Percentiles rank a stretch among this genome's conserved stretches.
Conservation (phyloP, 2,888 invertebrate genomes). For the Cataglyphis cursor region DNA sequence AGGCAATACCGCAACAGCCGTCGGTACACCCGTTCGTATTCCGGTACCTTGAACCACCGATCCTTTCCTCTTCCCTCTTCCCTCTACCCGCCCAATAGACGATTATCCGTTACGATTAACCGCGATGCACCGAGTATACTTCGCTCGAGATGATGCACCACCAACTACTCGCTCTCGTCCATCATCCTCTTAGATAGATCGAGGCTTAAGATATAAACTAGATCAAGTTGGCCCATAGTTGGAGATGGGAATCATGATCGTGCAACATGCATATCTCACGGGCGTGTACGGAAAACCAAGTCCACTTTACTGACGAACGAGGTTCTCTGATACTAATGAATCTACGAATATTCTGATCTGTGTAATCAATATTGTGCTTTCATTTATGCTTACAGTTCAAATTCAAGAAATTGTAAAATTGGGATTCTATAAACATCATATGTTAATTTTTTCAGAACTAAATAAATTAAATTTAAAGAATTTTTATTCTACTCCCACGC, state of each 20-base stretch:
- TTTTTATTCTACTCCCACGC: neutral
- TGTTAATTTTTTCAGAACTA: neutral
- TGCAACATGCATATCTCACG: neutral
- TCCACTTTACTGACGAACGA: neutral
- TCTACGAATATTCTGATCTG: neutral
- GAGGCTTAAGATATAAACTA: constrained; percentile 8
- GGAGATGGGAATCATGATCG: constrained; percentile 11
- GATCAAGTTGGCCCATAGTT: constrained; percentile 12
- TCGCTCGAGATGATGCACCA: constrained; percentile 21
- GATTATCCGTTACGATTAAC: constrained; percentile 29
- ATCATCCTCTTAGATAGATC: constrained; percentile 41
- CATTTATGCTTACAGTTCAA: neutral
- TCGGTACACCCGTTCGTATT: constrained; percentile 37
- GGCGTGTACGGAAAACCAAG: neutral
- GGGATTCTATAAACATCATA: neutral
- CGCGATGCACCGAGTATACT: constrained; percentile 4
- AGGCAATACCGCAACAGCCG: constrained; percentile 48
- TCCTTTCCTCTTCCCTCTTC: neutral
- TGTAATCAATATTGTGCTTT: neutral
- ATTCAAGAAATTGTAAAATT: neutral
- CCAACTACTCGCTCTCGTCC: constrained; percentile 14
- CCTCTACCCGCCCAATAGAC: neutral
- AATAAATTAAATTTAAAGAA: neutral
- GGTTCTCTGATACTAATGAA: neutral
- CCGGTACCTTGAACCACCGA: constrained; percentile 36